phyloP scores from a whole-genome alignment of 2,888 invertebrate genomes.

The Melipona beecheii region DNA sequence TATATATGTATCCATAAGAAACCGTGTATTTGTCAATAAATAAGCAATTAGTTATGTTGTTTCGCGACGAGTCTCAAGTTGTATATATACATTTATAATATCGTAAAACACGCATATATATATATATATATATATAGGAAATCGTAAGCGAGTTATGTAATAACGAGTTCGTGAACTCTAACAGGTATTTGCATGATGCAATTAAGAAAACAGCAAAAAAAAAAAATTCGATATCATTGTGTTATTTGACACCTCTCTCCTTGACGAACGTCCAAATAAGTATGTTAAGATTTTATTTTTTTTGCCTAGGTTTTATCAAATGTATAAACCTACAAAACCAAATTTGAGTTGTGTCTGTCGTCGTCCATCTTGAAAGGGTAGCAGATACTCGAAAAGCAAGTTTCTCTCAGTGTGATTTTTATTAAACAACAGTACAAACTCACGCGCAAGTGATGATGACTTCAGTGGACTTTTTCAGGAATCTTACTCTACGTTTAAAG shows the following conservation, averaged over 20 bases:
- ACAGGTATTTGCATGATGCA: constrained; percentile 21
- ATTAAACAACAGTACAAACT: neutral
- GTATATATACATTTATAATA: constrained; percentile 12
- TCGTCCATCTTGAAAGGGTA: neutral
- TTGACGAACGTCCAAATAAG: neutral
- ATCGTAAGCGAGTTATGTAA: constrained; percentile 1
- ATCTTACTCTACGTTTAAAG: neutral
- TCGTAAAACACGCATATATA: neutral
- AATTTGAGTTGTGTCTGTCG: no score
- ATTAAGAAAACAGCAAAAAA: neutral
- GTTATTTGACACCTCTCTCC: neutral
- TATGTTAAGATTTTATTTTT: neutral
- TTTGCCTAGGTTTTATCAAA: no score
- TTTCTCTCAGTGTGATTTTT: neutral
- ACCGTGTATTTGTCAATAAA: constrained; percentile 48
- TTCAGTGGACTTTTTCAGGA: neutral
- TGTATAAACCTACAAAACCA: no score
- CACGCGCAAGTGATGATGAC: neutral
- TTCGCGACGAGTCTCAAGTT: neutral
- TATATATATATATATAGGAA: constrained; percentile 1
- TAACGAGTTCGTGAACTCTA: constrained; percentile 3
- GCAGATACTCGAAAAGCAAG: neutral
- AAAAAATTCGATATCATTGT: neutral
- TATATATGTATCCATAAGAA: constrained; percentile 31
- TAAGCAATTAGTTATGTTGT: constrained; percentile 23